Base-by-base conservation (phyloP, 2,797 vertebrate genomes). In the Rhinophrynus dorsalis region DNA sequence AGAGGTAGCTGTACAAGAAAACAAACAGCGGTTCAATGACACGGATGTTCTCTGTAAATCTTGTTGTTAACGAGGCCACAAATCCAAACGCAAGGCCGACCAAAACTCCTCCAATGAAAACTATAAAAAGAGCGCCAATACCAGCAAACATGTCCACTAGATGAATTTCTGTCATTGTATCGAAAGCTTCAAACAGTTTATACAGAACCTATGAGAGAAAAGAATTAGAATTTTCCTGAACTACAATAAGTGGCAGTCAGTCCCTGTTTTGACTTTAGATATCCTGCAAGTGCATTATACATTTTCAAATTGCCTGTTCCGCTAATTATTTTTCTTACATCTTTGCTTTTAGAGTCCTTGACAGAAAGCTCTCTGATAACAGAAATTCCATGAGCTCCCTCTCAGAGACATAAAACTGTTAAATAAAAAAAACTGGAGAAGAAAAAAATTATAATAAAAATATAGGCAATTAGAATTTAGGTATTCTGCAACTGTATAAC, bases 1-100 rank as follows among this genome's bases (percentile, higher is more conserved):
- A 92, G 33, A 95, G 76, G 55, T 94, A 95, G 62, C 91, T 94
- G 76, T 93, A 93, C 30, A 93, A 89, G 85, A 95, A 94, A 70
- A 94, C 89, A 1, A 94, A 96, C 21, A 94, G 89, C 0, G 92
- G 90, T 21, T 93, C 88, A 0, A 93, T 94, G 79, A 95, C 92
- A 0, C 88, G 86, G 65, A 90, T 90, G 55, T 88, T 88, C 74
- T 90, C 90, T 58, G 91, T 91, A 79, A 92, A 93, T 1, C 84
- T 71, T 0, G 90, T 92, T 47, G 92, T 92, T 67, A 94, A 91
- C 52, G 90, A 90, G 0, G 90, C 87, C 0, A 90, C 67, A 74
- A 92, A 77, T 38, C 90, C 92, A 6, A 93, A 94, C 27, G 84
- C 81, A 27, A 94, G 77, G 29, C 91, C 90, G 6, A 91, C 85